Evolutionary conservation across 2,888 invertebrate species (phyloP).

Genomic region (Heliconius hortense): DNA sequence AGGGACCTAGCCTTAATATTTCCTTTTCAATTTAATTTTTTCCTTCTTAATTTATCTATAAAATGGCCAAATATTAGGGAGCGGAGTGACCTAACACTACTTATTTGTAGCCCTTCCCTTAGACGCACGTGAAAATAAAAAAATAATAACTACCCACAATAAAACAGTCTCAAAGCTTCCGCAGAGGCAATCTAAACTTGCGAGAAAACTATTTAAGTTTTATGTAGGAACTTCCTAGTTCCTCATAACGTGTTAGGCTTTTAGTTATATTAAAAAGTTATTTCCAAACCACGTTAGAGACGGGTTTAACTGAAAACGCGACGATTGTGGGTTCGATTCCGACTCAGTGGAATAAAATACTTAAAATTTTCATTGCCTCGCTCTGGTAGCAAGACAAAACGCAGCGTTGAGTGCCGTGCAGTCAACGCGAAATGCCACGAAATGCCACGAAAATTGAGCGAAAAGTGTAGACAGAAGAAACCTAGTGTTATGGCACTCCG

Average conservation of each 20-base stretch:
- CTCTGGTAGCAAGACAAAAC: too few relatives aligned
- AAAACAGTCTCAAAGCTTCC: neutral
- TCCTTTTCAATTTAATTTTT: too few relatives aligned
- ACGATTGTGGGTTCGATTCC: too few relatives aligned
- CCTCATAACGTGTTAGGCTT: neutral
- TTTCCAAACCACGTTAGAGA: neutral
- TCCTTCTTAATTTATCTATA: neutral
- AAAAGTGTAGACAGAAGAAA: too few relatives aligned
- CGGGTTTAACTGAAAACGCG: too few relatives aligned
- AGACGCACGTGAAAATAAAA: neutral
- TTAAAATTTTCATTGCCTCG: too few relatives aligned
- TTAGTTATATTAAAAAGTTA: neutral
- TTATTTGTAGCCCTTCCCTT: neutral
- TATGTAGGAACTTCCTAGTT: neutral
- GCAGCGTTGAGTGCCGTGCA: too few relatives aligned
- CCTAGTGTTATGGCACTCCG: too few relatives aligned
- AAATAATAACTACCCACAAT: neutral
- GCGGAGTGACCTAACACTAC: neutral
- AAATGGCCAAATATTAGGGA: neutral
- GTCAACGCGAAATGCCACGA: too few relatives aligned
- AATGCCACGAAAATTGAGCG: too few relatives aligned
- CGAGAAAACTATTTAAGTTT: slow-evolving; percentile 9
- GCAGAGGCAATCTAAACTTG: slow-evolving; percentile 3
- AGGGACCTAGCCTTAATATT: too few relatives aligned
- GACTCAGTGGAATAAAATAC: too few relatives aligned